Percentiles rank a stretch among this genome's conserved stretches.
These are phyloP conservation scores for Belonocnema kinseyi DNA, from an alignment of 1,140 invertebrate genomes.

Conservation along the genomic window DNA sequence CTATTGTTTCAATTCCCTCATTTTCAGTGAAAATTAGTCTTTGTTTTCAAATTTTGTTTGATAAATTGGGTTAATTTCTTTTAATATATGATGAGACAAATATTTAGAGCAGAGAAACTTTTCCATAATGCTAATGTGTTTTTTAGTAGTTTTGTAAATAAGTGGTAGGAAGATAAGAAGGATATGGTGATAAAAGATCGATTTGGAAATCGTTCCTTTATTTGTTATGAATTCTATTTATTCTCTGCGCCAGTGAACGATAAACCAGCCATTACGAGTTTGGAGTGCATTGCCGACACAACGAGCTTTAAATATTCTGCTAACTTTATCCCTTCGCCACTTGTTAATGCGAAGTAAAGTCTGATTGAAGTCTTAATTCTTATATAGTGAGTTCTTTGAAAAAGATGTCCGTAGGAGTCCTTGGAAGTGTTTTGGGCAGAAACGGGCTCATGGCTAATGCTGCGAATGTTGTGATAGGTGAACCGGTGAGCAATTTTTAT, in stretches of 20 bases:
- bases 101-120: too few species aligned
- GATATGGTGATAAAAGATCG: conserved; percentile 14
- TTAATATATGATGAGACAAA: too few species aligned
- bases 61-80: too few species aligned
- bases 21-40: too few species aligned
- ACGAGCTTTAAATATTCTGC: conserved; percentile 13
- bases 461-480: conserved; percentile 32
- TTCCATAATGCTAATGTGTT: not conserved
- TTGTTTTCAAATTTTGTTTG: too few species aligned
- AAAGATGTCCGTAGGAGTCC: conserved; percentile 49
- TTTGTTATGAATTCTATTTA: conserved; percentile 7
- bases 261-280: conserved; percentile 28
- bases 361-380: not conserved
- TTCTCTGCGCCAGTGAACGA: conserved; percentile 16
- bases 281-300: not conserved
- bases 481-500: not conserved
- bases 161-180: conserved; percentile 9
- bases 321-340: not conserved
- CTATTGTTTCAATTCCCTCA: too few species aligned
- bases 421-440: conserved; percentile 48
- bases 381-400: conserved; percentile 17
- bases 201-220: conserved; percentile 24
- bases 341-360: too few species aligned
- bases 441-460: conserved; percentile 37
- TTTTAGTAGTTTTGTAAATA: conserved; percentile 11